A percentile compares a stretch with the other conserved stretches of the same genome.
These are phyloP conservation scores for Athalia circularis DNA, from an alignment of 2,888 invertebrate genomes.

Conservation along the genomic window DNA sequence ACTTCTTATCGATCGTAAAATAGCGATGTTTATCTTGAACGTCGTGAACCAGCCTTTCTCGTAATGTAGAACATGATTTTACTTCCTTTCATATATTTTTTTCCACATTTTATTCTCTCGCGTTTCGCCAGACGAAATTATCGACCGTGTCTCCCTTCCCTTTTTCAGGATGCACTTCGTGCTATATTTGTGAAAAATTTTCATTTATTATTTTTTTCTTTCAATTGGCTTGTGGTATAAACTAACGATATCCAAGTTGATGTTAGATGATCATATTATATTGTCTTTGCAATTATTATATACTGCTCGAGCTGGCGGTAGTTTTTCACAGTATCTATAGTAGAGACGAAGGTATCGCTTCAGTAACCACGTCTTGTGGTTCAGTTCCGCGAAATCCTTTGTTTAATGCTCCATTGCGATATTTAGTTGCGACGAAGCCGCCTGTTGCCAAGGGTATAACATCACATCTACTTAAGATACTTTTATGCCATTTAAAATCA, in stretches of 20 bases:
- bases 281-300: no score
- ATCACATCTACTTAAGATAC: background rate
- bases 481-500: background rate
- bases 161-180: background rate
- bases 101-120: background rate
- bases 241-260: no score
- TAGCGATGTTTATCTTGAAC: no score
- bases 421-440: constrained; percentile 1
- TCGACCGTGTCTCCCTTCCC: background rate
- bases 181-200: background rate
- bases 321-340: constrained; percentile 38
- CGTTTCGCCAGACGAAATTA: background rate
- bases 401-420: constrained; percentile 65
- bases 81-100: no score
- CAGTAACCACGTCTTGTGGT: constrained; percentile 68
- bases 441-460: constrained; percentile 31
- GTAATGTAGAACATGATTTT: no score
- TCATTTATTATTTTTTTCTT: no score
- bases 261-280: no score
- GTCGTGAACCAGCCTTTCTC: no score
- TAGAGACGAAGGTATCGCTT: constrained; percentile 59
- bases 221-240: no score
- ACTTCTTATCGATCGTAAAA: no score
- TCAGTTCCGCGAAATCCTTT: constrained; percentile 71
- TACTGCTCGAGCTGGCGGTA: background rate